phyloP scores from a whole-genome alignment of 2,113 vertebrate species.

The Tursiops truncatus region DNA sequence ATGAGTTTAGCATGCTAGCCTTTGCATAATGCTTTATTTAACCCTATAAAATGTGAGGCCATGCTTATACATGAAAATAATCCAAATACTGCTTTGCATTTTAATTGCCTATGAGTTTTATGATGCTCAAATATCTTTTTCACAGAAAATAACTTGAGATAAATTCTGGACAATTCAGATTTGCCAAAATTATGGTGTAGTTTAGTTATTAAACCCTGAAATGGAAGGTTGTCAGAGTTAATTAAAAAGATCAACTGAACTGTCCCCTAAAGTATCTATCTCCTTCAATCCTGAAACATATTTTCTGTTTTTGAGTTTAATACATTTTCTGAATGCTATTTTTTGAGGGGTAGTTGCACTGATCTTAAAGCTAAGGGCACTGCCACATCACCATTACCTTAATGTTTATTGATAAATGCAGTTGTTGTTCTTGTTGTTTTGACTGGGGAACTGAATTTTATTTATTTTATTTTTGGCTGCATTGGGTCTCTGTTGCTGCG shows the following conservation, averaged over 20 bases:
- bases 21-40: too few species aligned
- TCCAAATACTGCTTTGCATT: too few species aligned
- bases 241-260: conserved; percentile 1
- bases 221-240: neutral
- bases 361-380: neutral
- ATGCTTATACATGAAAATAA: too few species aligned
- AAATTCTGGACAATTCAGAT: neutral
- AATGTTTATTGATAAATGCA: neutral
- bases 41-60: too few species aligned
- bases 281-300: neutral
- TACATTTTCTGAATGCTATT: neutral
- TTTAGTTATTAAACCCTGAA: conserved; percentile 45
- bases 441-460: too few species aligned
- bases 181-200: neutral
- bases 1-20: too few species aligned
- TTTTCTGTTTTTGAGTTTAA: conserved; percentile 25
- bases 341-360: neutral
- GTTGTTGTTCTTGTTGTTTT: too few species aligned
- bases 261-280: neutral
- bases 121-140: conserved; percentile 36
- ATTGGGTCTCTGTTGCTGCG: too few species aligned
- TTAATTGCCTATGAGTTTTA: too few species aligned
- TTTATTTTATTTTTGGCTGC: too few species aligned
- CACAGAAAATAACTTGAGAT: conserved; percentile 27
- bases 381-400: neutral